phyloP scores from a whole-genome alignment of 2,888 invertebrate species.

The Anoplius nigerrimus region DNA sequence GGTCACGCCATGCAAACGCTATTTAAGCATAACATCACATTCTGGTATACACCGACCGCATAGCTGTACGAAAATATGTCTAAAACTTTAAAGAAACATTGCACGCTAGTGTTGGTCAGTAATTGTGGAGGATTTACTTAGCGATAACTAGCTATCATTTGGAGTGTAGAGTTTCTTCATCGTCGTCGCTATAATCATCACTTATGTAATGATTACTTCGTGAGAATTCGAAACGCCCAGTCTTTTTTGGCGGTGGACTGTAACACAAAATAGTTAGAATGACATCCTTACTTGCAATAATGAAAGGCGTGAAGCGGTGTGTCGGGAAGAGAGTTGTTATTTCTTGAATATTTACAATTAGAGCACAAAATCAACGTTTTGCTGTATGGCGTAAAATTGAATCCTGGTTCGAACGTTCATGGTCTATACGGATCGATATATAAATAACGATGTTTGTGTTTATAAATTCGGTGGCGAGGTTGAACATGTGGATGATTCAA shows the following conservation, averaged over 20 bases:
- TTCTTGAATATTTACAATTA: too few species aligned
- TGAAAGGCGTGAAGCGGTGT: too few species aligned
- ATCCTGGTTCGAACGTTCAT: too few species aligned
- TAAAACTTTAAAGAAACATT: slow-evolving; percentile 44
- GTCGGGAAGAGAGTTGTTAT: too few species aligned
- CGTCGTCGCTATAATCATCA: slow-evolving; percentile 73
- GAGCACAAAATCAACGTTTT: too few species aligned
- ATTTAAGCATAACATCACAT: slow-evolving; percentile 44
- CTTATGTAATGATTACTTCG: slow-evolving; percentile 68
- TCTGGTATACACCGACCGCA: slow-evolving; percentile 40
- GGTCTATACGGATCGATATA: too few species aligned
- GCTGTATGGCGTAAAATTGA: too few species aligned
- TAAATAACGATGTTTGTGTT: too few species aligned
- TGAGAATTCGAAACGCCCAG: slow-evolving; percentile 73
- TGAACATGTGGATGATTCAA: too few species aligned
- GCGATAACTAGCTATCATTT: slow-evolving; percentile 59
- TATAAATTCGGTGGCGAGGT: too few species aligned
- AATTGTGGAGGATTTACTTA: slow-evolving; percentile 31
- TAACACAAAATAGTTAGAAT: slow-evolving; percentile 42
- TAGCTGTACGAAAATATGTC: slow-evolving; percentile 49
- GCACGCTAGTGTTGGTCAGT: slow-evolving; percentile 51
- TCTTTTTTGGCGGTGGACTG: slow-evolving; percentile 76
- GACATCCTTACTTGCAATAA: slow-evolving; percentile 4
- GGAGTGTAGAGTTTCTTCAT: slow-evolving; percentile 66
- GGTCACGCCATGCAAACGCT: slow-evolving; percentile 39